phyloP scores from a whole-genome alignment of 2,797 vertebrate species.

The Myoxocephalus aenaeus region DNA sequence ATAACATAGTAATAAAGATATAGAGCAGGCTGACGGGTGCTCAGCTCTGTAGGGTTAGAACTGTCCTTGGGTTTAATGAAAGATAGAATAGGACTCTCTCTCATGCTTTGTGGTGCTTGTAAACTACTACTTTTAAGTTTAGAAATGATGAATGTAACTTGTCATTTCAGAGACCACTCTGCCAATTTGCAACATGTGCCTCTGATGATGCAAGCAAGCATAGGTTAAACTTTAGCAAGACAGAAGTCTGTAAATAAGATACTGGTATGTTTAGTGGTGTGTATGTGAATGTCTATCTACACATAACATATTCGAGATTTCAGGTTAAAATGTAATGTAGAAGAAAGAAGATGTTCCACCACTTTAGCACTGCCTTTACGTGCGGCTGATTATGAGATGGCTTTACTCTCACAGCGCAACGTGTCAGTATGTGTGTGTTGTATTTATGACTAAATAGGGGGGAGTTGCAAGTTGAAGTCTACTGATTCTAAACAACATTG shows the following conservation, averaged over 20 bases:
- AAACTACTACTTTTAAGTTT: slow-evolving; percentile 23
- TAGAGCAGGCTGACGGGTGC: slow-evolving; percentile 32
- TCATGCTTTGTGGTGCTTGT: slow-evolving; percentile 17
- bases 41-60: slow-evolving; percentile 34
- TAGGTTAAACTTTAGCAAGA: background rate
- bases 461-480: background rate
- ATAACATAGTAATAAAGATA: slow-evolving; percentile 13
- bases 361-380: background rate
- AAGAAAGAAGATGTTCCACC: too few relatives aligned
- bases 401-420: background rate
- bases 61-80: slow-evolving; percentile 35
- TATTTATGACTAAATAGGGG: background rate
- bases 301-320: background rate
- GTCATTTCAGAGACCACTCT: background rate
- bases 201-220: background rate
- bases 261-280: background rate
- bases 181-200: background rate
- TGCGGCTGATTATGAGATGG: background rate
- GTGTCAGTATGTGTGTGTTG: background rate
- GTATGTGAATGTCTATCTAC: background rate
- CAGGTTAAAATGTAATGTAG: background rate
- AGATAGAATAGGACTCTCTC: background rate
- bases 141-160: slow-evolving; percentile 1
- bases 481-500: slow-evolving; percentile 4
- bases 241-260: background rate